Base-by-base conservation (phyloP, 2,888 invertebrate species). In the Diploptera punctata region DNA sequence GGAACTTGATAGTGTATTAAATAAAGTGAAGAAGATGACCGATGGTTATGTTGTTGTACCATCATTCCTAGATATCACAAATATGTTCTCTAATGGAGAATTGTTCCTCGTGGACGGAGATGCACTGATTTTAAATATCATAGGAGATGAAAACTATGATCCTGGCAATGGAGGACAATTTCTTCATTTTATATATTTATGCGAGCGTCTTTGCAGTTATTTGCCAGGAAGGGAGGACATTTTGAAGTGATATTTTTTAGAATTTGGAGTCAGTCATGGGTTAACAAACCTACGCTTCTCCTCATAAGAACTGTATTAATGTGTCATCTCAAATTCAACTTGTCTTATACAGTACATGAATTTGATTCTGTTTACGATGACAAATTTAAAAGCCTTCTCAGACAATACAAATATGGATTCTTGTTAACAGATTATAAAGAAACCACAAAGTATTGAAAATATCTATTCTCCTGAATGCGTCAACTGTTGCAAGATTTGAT, bases 91-190 rank as follows among this genome's bases (percentile, higher is more conserved):
- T 21, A 57, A 68, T 43, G 68, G 68, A 57, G 57, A 54, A 43
- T 21, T 38, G n/a, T 68, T 68, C 21, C 16, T 68, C 3, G 57
- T 68, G 16, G 68, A 68, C 38, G 68, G 68, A 9, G 68, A 68
- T 38, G 33, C 57, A 33, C 10, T 68, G 18, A 31, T 68, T 0
- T 26, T 68, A n/a, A 18, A 68, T 68, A 24, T 43, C 21, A 57
- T 68, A 38, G 68, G 54, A 24, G 52, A 68, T 57, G 26, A 5
- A 10, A 57, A 68, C 57, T 68, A 57, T 21, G 38, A 57, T 24
- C 1, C 13, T 24, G 3, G 13, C n/a, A 38, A 21, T n/a, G 68
- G 57, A 3, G 68, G 68, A 26, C 68, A 68, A 52, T 16, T 68
- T 21, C 13, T 68, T 2, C 68, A 68, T 43, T 54, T 68, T 9